Conservation (phyloP, 23 tunicate species). For the Oikopleura dioica region DNA sequence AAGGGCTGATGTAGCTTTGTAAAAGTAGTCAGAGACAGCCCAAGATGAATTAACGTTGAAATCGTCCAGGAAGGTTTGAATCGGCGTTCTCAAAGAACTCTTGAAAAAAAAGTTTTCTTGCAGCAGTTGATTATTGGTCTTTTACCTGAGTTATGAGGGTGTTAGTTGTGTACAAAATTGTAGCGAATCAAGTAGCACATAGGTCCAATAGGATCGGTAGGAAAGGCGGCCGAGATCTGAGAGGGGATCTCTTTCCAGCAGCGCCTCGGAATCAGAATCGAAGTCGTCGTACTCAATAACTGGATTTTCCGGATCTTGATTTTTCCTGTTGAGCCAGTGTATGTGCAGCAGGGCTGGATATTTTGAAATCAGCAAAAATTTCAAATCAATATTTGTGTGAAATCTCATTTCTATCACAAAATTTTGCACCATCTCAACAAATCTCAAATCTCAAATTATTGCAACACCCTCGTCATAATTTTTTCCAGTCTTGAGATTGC, state of each 20-base stretch:
- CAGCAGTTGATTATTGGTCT: too few relatives aligned
- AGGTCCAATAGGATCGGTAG: conserved; percentile 80
- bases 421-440: conserved; percentile 62
- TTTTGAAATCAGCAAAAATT: too few relatives aligned
- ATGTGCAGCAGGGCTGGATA: too few relatives aligned
- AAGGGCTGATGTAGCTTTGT: not conserved
- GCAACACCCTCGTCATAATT: too few relatives aligned
- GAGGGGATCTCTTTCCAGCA: conserved; percentile 67
- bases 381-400: too few relatives aligned
- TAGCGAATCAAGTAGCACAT: conserved; percentile 64
- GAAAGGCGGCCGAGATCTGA: conserved; percentile 74
- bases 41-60: not conserved
- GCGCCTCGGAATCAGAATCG: too few relatives aligned
- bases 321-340: conserved; percentile 52
- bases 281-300: too few relatives aligned
- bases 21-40: not conserved
- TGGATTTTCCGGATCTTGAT: too few relatives aligned
- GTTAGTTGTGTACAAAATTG: conserved; percentile 55
- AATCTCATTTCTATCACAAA: too few relatives aligned
- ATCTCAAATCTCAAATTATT: too few relatives aligned
- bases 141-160: not conserved
- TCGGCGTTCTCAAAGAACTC: not conserved
- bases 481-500: too few relatives aligned
- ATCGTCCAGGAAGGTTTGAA: not conserved
- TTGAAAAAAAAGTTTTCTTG: too few relatives aligned